Evolutionary conservation across 1,140 invertebrate genomes (phyloP), one percentile per base, ranked within the genome.

Genomic region (Geopemphigus sp.): DNA sequence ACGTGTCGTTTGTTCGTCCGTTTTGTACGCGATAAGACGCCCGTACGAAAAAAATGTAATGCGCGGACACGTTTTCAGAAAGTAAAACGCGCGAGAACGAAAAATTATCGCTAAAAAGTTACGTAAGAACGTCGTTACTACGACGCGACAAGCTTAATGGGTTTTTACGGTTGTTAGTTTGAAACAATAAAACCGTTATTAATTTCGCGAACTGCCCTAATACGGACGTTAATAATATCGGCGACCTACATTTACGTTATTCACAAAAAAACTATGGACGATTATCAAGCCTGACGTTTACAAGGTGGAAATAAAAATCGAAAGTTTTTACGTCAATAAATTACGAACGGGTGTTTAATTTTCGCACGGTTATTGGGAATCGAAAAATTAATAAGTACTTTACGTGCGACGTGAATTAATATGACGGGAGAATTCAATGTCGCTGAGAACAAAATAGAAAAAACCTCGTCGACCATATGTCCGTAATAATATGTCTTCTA

Each of bases 181-280:
- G n/a, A 66, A 66, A 66, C n/a, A 66, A 63, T 63, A 63, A 32
- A 63, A 32, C 29, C 17, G 29, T 63, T 63, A 63, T 63, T 63
- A 63, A 66, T 66, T 22, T 66, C n/a, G 12, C 19, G 29, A 66
- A 39, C 19, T 19, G 32, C 32, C 19, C 32, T 66, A 22, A 50
- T 66, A 66, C n/a, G 29, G 39, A n/a, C 11, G n/a, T 66, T 39
- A n/a, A 39, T 45, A 66, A 22, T 64, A 64, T 66, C 63, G 29
- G 63, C 39, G 63, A 66, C 63, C 63, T 14, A 66, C 32, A 29
- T 66, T 45, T 45, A n/a, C 32, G n/a, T 39, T 66, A 66, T 39
- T 39, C 32, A 45, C 8, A n/a, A 39, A 22, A 11, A 22, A 66
- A 22, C 11, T 26, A 12, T 5, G 32, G 6, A 64, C 8, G 26